A percentile compares a stretch with the other conserved stretches of the same genome.
Evolutionary conservation across 2,888 invertebrate genomes (phyloP).

Genomic region (Metellina segmentata): DNA sequence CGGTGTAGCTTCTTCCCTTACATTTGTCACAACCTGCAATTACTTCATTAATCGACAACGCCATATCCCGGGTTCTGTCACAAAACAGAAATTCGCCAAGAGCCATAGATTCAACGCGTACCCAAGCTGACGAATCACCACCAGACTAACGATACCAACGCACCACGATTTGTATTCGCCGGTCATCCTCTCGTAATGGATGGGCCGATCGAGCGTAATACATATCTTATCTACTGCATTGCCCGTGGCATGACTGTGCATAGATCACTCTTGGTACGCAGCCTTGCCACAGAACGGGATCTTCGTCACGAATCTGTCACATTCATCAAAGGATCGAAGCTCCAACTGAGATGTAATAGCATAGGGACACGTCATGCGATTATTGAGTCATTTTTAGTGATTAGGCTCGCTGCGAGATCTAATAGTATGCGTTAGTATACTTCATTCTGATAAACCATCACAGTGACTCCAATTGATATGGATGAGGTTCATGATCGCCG

Average conservation of each 20-base stretch:
- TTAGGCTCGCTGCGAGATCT: no score
- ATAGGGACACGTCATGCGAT: not conserved
- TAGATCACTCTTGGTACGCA: conserved; percentile 16
- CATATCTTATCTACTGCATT: conserved; percentile 25
- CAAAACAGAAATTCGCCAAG: no score
- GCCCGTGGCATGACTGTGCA: not conserved
- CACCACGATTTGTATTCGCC: not conserved
- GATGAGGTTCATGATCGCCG: not conserved
- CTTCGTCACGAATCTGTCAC: conserved; percentile 40
- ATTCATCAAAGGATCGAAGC: conserved; percentile 35
- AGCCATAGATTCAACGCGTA: no score
- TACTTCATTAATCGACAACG: no score
- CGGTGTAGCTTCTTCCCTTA: no score
- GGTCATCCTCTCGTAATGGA: conserved; percentile 9
- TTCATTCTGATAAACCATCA: no score
- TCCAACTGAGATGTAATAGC: not conserved
- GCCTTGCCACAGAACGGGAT: not conserved
- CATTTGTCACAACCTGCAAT: no score
- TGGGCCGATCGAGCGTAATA: not conserved
- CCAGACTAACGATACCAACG: not conserved
- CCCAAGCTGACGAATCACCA: not conserved
- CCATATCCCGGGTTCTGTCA: no score
- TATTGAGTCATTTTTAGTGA: not conserved
- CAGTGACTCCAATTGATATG: not conserved
- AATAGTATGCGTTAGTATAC: no score